Percentiles rank a stretch among this genome's conserved stretches.
These are phyloP conservation scores for Pseudopleuronectes americanus DNA, from an alignment of 2,797 vertebrate genomes.

Conservation along the genomic window DNA sequence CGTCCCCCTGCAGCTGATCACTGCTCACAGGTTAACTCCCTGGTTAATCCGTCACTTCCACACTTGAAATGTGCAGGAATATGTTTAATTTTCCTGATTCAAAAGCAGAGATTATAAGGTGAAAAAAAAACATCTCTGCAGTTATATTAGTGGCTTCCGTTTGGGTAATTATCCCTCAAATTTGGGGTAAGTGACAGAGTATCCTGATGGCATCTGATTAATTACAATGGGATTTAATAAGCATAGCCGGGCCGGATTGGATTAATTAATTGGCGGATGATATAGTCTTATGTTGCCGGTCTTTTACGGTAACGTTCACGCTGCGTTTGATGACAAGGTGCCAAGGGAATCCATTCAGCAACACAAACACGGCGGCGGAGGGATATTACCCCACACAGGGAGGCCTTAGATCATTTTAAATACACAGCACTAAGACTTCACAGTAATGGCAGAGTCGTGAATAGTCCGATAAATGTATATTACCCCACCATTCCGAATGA, in stretches of 20 bases:
- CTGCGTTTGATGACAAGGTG: constrained; percentile 60
- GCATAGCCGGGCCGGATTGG: constrained; percentile 54
- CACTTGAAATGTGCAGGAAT: constrained; percentile 34
- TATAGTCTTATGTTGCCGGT: constrained; percentile 51
- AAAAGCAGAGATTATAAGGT: constrained; percentile 45
- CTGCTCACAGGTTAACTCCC: constrained; percentile 40
- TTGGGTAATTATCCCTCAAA: constrained; percentile 74
- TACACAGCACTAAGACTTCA: constrained; percentile 33
- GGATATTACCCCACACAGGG: constrained; percentile 33
- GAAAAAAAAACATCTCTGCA: constrained; percentile 24
- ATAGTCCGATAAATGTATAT: constrained; percentile 36
- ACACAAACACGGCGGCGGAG: constrained; percentile 59
- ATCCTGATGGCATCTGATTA: constrained; percentile 71
- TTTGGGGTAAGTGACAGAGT: constrained; percentile 64
- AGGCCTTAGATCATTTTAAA: constrained; percentile 57
- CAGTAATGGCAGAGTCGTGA: constrained; percentile 47
- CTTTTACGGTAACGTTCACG: constrained; percentile 64
- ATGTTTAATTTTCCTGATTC: constrained; percentile 49
- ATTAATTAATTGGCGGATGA: constrained; percentile 75
- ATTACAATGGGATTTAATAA: constrained; percentile 69
- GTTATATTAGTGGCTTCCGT: constrained; percentile 53
- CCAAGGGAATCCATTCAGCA: constrained; percentile 56
- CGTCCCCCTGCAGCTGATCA: constrained; percentile 18
- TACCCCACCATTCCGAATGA: constrained; percentile 34
- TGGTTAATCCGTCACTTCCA: constrained; percentile 43